Conservation (phyloP, 1,140 invertebrate genomes). For the Metopolophium dirhodum region DNA sequence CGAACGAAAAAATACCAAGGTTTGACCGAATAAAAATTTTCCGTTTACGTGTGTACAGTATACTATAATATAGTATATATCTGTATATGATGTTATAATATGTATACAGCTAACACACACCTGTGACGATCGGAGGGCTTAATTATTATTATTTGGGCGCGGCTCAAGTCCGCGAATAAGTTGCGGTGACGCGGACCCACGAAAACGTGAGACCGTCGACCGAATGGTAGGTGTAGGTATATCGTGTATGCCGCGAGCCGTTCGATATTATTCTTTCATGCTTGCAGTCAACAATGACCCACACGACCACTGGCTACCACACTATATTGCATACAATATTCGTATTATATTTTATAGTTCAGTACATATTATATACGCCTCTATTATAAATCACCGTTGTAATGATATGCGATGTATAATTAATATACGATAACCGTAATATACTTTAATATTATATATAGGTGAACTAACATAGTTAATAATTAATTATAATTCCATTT, state of each 20-base stretch:
- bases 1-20: neutral
- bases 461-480: neutral
- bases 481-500: neutral
- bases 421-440: neutral
- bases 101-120: neutral
- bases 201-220: neutral
- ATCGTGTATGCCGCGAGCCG: too few species aligned
- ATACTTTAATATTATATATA: neutral
- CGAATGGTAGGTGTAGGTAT: too few species aligned
- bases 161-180: neutral
- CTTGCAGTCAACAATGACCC: neutral
- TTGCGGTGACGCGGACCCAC: neutral
- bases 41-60: neutral
- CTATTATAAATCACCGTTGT: neutral
- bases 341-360: neutral
- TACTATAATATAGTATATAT: neutral
- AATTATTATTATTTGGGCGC: conserved; percentile 6
- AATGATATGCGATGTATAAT: neutral
- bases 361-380: neutral
- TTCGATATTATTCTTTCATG: neutral
- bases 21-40: neutral
- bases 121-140: neutral
- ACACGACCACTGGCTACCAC: neutral
- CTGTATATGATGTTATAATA: neutral
- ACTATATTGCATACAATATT: neutral